Base-by-base conservation (phyloP, 2,888 invertebrate genomes). In the Heliconius ethilla region DNA sequence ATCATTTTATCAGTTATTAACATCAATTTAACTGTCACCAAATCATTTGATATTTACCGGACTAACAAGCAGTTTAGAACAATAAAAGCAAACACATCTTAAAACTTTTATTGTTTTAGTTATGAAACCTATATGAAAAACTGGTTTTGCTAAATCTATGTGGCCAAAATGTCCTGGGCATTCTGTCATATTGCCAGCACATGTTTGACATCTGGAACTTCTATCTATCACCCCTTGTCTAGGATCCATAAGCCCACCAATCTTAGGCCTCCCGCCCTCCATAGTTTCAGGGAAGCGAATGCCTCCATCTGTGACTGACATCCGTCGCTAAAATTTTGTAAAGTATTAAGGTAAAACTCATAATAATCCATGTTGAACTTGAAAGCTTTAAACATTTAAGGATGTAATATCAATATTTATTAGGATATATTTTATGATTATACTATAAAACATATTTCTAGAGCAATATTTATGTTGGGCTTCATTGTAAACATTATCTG, bases 151-250 rank as follows among this genome's bases (percentile, higher is more conserved):
- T 83, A 99, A 94, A 91, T 99, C 99, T 86, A 99, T 97, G 90
- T 99, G 99, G 6, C 99, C 99, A 94, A 99, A 99, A 92, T 99
- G 99, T 3, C 99, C 99, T 4, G 99, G 99, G 90, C 99, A 99
- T 91, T 99, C 99, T 0, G 98, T 98, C 98, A 99, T 98, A 88
- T 98, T 99, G 70, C 99, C 98, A 81, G 99, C 99, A 90, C 99
- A 99, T 0, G 99, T 99, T 90, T 98, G 98, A 87, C 99, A 99
- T 80, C 98, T 95, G 5, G 99, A 98, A 86, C 96, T 97, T 84
- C 99, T 96, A 90, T 99, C 99, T 67, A 99, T 98, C 79, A 99
- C 99, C 85, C 99, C 99, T 94, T 99, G 99, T 77, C 99, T 95
- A 1, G 99, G 99, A 91, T 99, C 99, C 99, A 99, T 99, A 82